phyloP scores from a whole-genome alignment of 2,888 invertebrate species.

The Hemaris fuciformis region DNA sequence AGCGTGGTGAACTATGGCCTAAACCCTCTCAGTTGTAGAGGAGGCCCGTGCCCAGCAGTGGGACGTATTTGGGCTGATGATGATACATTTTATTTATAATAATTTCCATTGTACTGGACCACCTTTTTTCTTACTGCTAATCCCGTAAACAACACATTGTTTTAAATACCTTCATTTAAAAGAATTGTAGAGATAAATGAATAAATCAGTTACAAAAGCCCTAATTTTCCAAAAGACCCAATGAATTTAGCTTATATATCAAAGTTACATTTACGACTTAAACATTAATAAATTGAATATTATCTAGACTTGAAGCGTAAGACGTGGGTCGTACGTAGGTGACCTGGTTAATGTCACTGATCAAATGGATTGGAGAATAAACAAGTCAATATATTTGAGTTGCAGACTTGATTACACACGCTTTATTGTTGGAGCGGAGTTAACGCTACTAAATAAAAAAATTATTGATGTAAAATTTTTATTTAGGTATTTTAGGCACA shows the following conservation, averaged over 20 bases:
- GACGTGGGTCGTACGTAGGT: not conserved
- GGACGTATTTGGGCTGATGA: no score
- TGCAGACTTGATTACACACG: not conserved
- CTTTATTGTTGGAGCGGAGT: not conserved
- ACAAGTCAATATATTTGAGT: not conserved
- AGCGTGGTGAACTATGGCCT: no score
- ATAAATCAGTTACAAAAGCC: not conserved
- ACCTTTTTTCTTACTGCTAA: no score
- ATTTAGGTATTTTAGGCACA: not conserved
- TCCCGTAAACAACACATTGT: no score
- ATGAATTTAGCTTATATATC: not conserved
- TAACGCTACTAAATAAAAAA: not conserved
- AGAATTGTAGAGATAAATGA: not conserved
- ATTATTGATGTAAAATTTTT: not conserved
- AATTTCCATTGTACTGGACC: no score
- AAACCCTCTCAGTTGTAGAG: no score
- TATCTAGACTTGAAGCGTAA: not conserved
- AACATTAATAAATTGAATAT: not conserved
- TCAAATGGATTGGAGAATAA: not conserved
- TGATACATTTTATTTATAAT: no score
- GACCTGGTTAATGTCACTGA: not conserved
- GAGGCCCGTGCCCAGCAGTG: no score
- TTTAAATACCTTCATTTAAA: not conserved
- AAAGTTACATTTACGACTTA: not conserved
- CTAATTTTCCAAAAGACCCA: not conserved